Base-by-base conservation (phyloP, 2,888 invertebrate species). In the Agrenia bidenticulata region DNA sequence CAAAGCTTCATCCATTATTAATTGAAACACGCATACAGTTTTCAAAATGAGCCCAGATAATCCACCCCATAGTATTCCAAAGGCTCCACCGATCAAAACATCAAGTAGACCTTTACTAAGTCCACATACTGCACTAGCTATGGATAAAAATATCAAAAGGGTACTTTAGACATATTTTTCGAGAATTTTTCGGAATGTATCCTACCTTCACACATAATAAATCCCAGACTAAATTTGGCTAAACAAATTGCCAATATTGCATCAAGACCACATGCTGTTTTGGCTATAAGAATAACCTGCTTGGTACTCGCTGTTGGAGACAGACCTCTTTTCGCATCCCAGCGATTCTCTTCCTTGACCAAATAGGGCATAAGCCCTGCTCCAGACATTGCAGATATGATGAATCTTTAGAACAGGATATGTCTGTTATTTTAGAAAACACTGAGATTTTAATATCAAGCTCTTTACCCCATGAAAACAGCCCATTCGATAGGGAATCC, bases 181-280 rank as follows among this genome's bases (percentile, higher is more conserved):
- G n/a, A n/a, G n/a, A n/a, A n/a, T n/a, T n/a, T 2, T 41, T 41
- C n/a, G 21, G 15, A 39, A 42, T 32, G 26, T 2, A 41, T 1
- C 42, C 19, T 50, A 74, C 75, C 73, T 58, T 73, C 64, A 0
- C 63, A 60, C 59, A 69, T 72, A 19, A 71, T 67, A 41, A 74
- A 74, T 23, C 76, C 76, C 9, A 72, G 39, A 0, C 64, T 65
- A 2, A 68, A 58, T 59, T 74, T 69, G 2, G 72, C 66, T 65
- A 76, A 57, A 53, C 66, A 67, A 65, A 76, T 76, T n/a, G 73
- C 70, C 21, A 76, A 42, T 57, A 73, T 72, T 21, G 73, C 76
- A 61, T 76, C 76, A 17, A 76, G 55, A 24, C 76, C 76, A 62
- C 74, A 72, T 7, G 66, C 73, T 9, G 67, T 69, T 61, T 72